Conservation (phyloP, 1,140 invertebrate genomes). For the Drosophila setifemur region DNA sequence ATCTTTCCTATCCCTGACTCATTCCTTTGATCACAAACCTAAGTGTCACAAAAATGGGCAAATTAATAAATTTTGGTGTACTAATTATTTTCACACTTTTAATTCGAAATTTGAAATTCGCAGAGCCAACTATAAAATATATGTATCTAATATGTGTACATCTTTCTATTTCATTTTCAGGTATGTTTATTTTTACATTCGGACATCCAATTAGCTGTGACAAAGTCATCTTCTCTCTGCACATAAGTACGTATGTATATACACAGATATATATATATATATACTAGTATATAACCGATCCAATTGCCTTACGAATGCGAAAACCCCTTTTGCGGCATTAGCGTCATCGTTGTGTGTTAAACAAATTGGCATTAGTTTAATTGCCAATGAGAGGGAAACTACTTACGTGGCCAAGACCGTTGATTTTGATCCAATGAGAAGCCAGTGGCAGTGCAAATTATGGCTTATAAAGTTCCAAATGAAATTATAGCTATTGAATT, state of each 20-base stretch:
- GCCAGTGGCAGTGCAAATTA: conserved; percentile 21
- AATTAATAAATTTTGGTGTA: neutral
- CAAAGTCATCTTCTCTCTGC: conserved; percentile 8
- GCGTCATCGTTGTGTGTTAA: conserved; percentile 23
- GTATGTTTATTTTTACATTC: conserved; percentile 42
- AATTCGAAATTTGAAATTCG: neutral
- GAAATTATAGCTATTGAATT: conserved; percentile 68
- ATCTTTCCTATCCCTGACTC: neutral
- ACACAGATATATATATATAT: neutral
- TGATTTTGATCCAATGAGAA: conserved; percentile 1
- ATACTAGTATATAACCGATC: neutral
- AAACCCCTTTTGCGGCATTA: neutral
- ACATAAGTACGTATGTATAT: conserved; percentile 8
- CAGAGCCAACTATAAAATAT: neutral
- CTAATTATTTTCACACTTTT: conserved; percentile 1
- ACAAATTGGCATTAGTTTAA: conserved; percentile 72
- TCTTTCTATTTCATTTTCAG: conserved; percentile 25
- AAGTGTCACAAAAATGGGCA: neutral
- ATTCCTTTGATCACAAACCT: neutral
- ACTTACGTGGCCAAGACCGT: conserved; percentile 19
- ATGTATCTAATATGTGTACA: neutral
- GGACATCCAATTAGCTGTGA: conserved; percentile 40
- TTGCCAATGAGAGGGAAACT: conserved; percentile 47
- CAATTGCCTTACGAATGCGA: conserved; percentile 1
- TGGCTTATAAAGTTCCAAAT: conserved; percentile 54